Conservation (phyloP, 2,797 vertebrate species). For the Apogon hyalosoma region DNA sequence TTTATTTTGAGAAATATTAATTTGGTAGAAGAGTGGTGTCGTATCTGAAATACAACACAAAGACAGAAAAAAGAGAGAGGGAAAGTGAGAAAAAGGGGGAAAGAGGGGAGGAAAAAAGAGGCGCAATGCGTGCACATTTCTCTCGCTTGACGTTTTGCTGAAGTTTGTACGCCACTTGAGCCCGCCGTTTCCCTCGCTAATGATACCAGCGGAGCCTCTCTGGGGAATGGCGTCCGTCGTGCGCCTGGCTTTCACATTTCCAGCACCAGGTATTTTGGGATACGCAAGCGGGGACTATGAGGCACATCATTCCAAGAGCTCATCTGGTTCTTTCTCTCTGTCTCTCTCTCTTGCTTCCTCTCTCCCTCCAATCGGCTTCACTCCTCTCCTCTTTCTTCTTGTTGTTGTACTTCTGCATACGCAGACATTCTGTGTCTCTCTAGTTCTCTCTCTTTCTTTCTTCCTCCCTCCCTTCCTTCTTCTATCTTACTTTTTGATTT, state of each 20-base stretch:
- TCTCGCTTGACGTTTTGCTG: conserved; percentile 90
- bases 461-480: conserved; percentile 52
- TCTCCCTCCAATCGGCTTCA: conserved; percentile 68
- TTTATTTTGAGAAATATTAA: conserved; percentile 91
- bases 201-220: conserved; percentile 88
- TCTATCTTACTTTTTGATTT: conserved; percentile 81
- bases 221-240: conserved; percentile 85
- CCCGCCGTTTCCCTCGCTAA: conserved; percentile 87
- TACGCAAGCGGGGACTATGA: conserved; percentile 84
- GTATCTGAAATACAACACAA: conserved; percentile 78
- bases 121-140: conserved; percentile 79
- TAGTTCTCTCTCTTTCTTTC: conserved; percentile 68
- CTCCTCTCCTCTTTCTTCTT: conserved; percentile 75
- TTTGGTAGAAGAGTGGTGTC: conserved; percentile 84
- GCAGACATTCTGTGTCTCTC: conserved; percentile 79
- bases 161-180: conserved; percentile 90
- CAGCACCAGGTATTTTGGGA: conserved; percentile 88
- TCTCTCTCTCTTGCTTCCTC: conserved; percentile 48
- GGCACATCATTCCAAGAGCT: conserved; percentile 85
- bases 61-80: conserved; percentile 66
- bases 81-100: conserved; percentile 56
- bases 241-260: conserved; percentile 83
- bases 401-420: conserved; percentile 86
- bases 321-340: conserved; percentile 72
- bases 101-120: conserved; percentile 53